Conservation (phyloP, 2,797 vertebrate species). For the Darevskia mixta region DNA sequence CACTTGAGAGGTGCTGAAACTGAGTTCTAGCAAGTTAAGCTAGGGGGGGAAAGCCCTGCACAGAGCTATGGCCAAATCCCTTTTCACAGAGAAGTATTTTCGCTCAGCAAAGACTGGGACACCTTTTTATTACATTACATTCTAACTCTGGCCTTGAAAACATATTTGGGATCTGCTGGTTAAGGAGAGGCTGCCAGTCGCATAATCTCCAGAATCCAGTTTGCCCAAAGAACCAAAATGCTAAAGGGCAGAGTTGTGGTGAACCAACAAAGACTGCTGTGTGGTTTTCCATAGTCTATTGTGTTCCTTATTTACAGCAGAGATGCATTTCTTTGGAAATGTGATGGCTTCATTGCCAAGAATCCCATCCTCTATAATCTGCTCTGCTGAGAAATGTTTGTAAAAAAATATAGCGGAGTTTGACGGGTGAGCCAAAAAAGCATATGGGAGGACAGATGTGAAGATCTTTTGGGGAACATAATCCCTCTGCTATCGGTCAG, state of each 20-base stretch:
- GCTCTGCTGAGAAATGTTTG: constrained; percentile 13
- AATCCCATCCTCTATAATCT: constrained; percentile 44
- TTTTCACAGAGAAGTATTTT: no score
- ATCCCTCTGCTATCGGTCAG: neutral
- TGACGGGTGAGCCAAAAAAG: neutral
- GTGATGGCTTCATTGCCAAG: constrained; percentile 15
- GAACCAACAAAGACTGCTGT: constrained; percentile 33
- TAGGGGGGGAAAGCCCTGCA: no score
- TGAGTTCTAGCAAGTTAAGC: no score
- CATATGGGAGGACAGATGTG: constrained; percentile 2
- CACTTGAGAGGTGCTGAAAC: no score
- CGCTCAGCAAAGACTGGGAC: neutral
- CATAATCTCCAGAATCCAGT: neutral
- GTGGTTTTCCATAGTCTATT: constrained; percentile 17
- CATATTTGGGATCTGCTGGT: neutral
- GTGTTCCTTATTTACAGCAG: constrained; percentile 14
- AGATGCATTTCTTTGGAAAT: constrained; percentile 55
- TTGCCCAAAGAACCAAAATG: neutral
- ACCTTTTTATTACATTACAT: neutral
- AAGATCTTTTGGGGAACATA: constrained; percentile 1
- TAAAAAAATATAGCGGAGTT: constrained; percentile 20
- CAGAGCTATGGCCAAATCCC: neutral
- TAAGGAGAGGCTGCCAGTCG: neutral
- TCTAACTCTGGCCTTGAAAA: neutral
- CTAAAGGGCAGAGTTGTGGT: neutral